A percentile compares a stretch with the other conserved stretches of the same genome.
These are phyloP conservation scores for Etheostoma perlongum DNA, from an alignment of 2,797 vertebrate species.

Conservation along the genomic window DNA sequence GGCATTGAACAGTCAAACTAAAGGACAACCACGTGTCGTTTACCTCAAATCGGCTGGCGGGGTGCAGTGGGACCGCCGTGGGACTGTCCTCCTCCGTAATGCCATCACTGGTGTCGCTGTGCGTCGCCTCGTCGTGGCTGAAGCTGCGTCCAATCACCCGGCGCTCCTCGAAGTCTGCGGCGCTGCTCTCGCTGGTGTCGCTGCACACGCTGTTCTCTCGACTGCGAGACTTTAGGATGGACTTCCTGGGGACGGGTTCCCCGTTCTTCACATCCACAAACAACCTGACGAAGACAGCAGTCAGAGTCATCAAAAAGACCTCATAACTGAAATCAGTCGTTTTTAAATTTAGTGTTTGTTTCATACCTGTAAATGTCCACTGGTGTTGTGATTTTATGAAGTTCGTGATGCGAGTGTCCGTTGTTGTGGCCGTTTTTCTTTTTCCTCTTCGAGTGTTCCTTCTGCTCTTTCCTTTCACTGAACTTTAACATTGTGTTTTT, in stretches of 20 bases:
- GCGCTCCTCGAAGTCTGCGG: constrained; percentile 92
- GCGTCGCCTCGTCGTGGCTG: constrained; percentile 89
- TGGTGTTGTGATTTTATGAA: constrained; percentile 90
- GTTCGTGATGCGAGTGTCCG: constrained; percentile 87
- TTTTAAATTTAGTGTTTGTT: neutral
- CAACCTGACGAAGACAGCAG: constrained; percentile 79
- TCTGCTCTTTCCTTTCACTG: constrained; percentile 97
- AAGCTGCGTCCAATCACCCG: constrained; percentile 83
- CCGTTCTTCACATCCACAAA: constrained; percentile 97
- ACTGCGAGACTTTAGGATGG: constrained; percentile 97
- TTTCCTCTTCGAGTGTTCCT: constrained; percentile 94
- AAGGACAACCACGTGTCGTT: neutral
- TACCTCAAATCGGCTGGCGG: constrained; percentile 87
- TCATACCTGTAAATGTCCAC: constrained; percentile 94
- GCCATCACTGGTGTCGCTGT: constrained; percentile 90
- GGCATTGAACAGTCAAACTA: neutral
- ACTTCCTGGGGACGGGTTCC: constrained; percentile 94
- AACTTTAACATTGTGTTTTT: constrained; percentile 98
- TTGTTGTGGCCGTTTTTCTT: constrained; percentile 90
- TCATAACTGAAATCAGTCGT: no score
- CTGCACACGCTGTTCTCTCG: constrained; percentile 97
- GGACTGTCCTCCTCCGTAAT: constrained; percentile 88
- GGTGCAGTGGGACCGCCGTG: constrained; percentile 70
- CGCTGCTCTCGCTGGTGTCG: constrained; percentile 95
- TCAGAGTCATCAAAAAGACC: neutral